Percentiles rank a stretch among this genome's conserved stretches.
Evolutionary conservation across 1,140 invertebrate species (phyloP).

Genomic region (Pentalonia nigronervosa): DNA sequence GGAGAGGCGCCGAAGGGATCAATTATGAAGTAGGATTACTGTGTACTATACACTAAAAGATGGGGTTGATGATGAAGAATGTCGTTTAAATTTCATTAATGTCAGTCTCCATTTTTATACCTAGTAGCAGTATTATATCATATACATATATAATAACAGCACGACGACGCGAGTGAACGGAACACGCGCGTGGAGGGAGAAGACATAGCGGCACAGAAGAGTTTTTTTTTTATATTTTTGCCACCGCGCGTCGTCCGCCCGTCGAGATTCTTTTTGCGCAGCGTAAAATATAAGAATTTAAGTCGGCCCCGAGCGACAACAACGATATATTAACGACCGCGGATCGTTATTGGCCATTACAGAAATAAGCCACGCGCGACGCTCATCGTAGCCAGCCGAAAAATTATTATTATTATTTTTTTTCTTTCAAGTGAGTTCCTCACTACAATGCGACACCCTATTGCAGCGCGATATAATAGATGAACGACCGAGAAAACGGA

Average conservation of each 20-base stretch:
- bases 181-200: background rate
- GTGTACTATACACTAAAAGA: conserved; percentile 19
- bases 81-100: conserved; percentile 58
- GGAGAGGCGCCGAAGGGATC: conserved; percentile 53
- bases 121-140: too few species aligned
- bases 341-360: conserved; percentile 31
- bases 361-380: conserved; percentile 27
- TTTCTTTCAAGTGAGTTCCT: background rate
- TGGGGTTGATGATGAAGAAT: conserved; percentile 58
- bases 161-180: background rate
- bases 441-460: background rate
- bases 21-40: conserved; percentile 57
- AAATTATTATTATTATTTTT: background rate
- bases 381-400: background rate
- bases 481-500: background rate
- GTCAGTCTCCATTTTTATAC: conserved; percentile 50
- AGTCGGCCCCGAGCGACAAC: background rate
- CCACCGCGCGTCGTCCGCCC: background rate
- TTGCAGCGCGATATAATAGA: background rate
- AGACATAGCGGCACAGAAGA: background rate
- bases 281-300: conserved; percentile 24
- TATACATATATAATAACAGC: conserved; percentile 19
- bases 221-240: background rate
- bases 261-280: conserved; percentile 12
- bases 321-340: conserved; percentile 34